Base-by-base conservation (phyloP, 2,113 vertebrate species). In the Heterotilapia buettikoferi region DNA sequence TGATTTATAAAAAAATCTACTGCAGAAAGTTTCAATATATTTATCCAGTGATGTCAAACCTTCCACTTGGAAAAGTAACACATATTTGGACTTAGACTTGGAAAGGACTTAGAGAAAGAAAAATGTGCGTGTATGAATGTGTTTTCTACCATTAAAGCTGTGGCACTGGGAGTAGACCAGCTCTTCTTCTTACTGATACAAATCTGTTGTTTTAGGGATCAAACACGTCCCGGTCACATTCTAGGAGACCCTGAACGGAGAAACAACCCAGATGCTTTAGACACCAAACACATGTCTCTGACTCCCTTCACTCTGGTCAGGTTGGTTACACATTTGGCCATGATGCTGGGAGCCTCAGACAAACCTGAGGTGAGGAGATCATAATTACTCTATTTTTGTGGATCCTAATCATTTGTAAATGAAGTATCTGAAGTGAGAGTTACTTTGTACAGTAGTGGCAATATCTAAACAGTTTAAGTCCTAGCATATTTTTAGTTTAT, bases 221-320 rank as follows among this genome's bases (percentile, higher is more conserved):
- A 94, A n/a, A 98, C 97, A 6, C 96, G 96, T 24, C 95, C 86
- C 0, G 98, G 98, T 40, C 98, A 98, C 1, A 31, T 98, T 29
- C 93, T 98, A 6, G 97, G 97, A 21, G 66, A 82, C 14, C 86
- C 94, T 4, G 0, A 57, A 1, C 68, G 73, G 13, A 94, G 95
- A 7, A 94, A n/a, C 31, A 91, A 82, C 1, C 10, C 79, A 1
- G 81, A 19, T 2, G 90, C 93, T 6, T 73, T 88, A 10, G 95
- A 96, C 11, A 97, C 98, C 29, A 94, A 98, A 63, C 82, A 79
- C 50, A 84, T 97, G 92, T 80, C 97, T 18, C 96, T 96, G 0
- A 86, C 83, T 19, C 96, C 83, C 53, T 97, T 97, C 7, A 19
- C 95, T 13, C 93, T 98, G 33, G 73, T 96, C 12, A 95, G 97